Evolutionary conservation across 1,140 invertebrate genomes (phyloP), one percentile per base, ranked within the genome.

Genomic region (Drosophila oshimai): DNA sequence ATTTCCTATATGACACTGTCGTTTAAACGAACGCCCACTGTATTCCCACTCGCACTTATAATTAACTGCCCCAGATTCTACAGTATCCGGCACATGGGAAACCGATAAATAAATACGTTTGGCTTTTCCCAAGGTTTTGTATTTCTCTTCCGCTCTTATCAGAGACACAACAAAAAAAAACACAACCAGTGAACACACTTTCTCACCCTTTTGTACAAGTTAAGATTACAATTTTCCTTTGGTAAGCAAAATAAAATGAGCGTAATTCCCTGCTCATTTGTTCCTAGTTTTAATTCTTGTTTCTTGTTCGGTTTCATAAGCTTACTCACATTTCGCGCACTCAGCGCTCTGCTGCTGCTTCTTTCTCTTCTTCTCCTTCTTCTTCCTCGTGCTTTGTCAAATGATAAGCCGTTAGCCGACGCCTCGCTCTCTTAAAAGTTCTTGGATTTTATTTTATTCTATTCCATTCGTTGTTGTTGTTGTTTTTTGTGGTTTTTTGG

Each of bases 381-480:
- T 17, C 62, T 44, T 68, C 37, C 39, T 20, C 20, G 64, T 51
- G 62, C 61, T 67, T 68, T 62, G 57, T 68, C 64, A 54, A 68
- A 44, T 68, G 65, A 55, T 68, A 26, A 53, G 44, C 65, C 54
- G 65, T 65, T 75, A 45, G 51, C 57, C 33, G 49, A 47, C 55
- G 53, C 51, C 67, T 58, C 33, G 46, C 55, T 50, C 39, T 69
- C 50, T 42, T 62, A 22, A 54, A 71, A 62, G 77, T 83, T 50
- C 53, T 76, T 74, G 69, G 18, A 54, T 45, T 53, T 33, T 55
- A 22, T 55, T 22, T 58, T 54, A 75, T 72, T 81, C 71, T 72
- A 76, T 81, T 81, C 67, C 77, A n/a, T n/a, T 68, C 76, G 67
- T 60, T 65, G 51, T 46, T 50, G 44, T 60, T 74, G 37, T 51